These are phyloP conservation scores for Noctua fimbriata DNA, from an alignment of 2,888 invertebrate genomes.

Conservation along the genomic window DNA sequence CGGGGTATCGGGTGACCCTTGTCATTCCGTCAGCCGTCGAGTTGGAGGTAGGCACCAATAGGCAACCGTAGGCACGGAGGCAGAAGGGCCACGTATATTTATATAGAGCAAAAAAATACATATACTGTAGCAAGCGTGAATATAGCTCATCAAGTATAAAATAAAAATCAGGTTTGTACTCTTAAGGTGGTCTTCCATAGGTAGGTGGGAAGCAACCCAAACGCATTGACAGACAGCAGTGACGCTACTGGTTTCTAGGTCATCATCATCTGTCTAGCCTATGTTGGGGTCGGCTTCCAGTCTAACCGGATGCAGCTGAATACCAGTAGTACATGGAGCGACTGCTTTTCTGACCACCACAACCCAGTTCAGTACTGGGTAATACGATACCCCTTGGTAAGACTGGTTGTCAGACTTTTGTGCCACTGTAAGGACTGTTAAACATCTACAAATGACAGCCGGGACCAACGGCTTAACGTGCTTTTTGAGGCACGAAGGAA, in stretches of 20 bases:
- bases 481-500: no score
- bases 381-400: not conserved
- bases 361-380: not conserved
- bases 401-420: no score
- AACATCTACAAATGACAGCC: no score
- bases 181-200: not conserved
- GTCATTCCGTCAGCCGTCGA: slow-evolving; percentile 29
- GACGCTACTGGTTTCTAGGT: not conserved
- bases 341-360: not conserved
- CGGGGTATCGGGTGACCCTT: slow-evolving; percentile 57
- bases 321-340: not conserved
- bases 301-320: not conserved
- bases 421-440: no score
- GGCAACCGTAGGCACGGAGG: not conserved
- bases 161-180: not conserved
- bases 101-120: not conserved
- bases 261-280: not conserved
- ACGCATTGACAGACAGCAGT: not conserved
- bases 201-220: not conserved
- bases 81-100: slow-evolving; percentile 36
- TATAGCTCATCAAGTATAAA: not conserved
- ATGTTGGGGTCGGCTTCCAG: not conserved
- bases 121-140: not conserved
- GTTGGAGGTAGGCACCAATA: not conserved
- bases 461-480: no score